Evolutionary conservation across 1,140 invertebrate genomes (phyloP).

Genomic region (Atta colombica): DNA sequence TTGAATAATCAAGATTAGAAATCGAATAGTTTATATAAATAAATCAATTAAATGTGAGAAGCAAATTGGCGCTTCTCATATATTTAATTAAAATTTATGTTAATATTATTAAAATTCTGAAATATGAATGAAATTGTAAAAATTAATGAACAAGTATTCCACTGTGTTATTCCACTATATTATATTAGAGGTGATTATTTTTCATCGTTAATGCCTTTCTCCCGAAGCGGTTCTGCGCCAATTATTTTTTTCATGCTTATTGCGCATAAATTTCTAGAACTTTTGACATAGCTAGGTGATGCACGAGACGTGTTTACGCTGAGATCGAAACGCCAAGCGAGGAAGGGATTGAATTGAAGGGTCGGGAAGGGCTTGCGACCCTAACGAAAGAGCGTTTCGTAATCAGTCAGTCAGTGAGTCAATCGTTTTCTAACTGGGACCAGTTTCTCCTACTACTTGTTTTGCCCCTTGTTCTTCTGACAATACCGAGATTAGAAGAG

Average conservation of each 20-base stretch:
- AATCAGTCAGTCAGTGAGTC: slow-evolving; percentile 77
- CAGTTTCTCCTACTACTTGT: slow-evolving; percentile 31
- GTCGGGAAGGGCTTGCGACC: slow-evolving; percentile 26
- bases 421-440: slow-evolving; percentile 75
- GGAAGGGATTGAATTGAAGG: slow-evolving; percentile 38
- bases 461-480: slow-evolving; percentile 35
- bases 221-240: background rate
- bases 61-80: too few relatives aligned
- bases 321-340: background rate
- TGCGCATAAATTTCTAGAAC: background rate
- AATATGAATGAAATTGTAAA: background rate
- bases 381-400: slow-evolving; percentile 50
- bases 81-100: background rate
- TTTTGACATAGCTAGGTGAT: slow-evolving; percentile 19
- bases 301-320: slow-evolving; percentile 17
- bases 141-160: background rate
- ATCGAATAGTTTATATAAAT: too few relatives aligned
- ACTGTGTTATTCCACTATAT: too few relatives aligned
- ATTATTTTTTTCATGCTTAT: background rate
- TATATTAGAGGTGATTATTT: background rate
- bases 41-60: too few relatives aligned
- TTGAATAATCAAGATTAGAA: background rate
- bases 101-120: background rate
- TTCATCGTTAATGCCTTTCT: background rate
- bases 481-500: slow-evolving; percentile 72